phyloP scores from a whole-genome alignment of 2,113 vertebrate genomes.

The Turnix velox region DNA sequence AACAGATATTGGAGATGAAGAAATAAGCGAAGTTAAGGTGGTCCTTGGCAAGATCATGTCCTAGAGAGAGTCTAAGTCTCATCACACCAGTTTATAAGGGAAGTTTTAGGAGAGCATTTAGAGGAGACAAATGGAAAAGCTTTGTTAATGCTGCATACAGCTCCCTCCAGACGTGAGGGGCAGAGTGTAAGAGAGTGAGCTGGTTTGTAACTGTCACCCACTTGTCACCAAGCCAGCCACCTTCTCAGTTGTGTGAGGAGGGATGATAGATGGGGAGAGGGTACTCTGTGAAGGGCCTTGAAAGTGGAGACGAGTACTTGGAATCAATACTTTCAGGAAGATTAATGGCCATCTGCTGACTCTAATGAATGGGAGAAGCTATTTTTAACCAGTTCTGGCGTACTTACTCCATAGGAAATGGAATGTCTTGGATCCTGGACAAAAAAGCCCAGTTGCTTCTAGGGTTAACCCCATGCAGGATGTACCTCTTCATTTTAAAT shows the following conservation, averaged over 20 bases:
- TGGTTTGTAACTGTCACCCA: slow-evolving; percentile 20
- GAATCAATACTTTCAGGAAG: slow-evolving; percentile 66
- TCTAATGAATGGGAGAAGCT: slow-evolving; percentile 61
- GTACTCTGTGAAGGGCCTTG: slow-evolving; percentile 42
- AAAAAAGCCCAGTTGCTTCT: not conserved
- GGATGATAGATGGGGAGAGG: slow-evolving; percentile 58
- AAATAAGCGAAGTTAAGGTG: not conserved
- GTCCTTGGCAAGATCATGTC: not conserved
- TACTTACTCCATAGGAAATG: not conserved
- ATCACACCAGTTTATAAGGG: not conserved
- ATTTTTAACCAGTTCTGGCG: slow-evolving; percentile 58
- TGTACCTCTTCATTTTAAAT: not conserved
- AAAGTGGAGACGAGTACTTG: slow-evolving; percentile 45
- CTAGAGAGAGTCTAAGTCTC: not conserved
- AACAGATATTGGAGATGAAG: not conserved
- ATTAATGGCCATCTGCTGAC: slow-evolving; percentile 65
- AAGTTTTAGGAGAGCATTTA: not conserved
- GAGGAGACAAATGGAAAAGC: not conserved
- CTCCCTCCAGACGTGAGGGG: not conserved
- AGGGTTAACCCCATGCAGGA: not conserved
- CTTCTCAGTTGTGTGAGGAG: slow-evolving; percentile 16
- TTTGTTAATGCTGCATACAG: not conserved
- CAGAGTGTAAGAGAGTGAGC: not conserved
- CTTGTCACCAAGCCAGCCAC: not conserved
- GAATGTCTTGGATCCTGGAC: slow-evolving; percentile 5